These are phyloP conservation scores for Hyperoodon ampullatus DNA, from an alignment of 2,113 vertebrate species.

Conservation along the genomic window DNA sequence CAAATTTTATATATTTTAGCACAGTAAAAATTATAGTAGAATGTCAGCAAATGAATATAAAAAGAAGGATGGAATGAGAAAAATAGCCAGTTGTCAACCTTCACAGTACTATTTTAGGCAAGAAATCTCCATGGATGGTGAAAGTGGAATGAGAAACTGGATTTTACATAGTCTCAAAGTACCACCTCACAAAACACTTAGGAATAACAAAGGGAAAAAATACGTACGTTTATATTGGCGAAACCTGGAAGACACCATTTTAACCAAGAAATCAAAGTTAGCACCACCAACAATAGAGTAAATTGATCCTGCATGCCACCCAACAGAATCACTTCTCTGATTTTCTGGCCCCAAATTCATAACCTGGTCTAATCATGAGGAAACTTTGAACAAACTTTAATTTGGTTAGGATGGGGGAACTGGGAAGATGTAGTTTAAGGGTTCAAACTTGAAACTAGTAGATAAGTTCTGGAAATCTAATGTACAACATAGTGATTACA, in stretches of 20 bases:
- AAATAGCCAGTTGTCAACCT: not conserved
- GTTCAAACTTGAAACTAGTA: not conserved
- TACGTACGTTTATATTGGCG: not conserved
- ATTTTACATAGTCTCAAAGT: conserved; percentile 5
- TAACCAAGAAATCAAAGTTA: conserved; percentile 25
- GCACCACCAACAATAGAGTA: not conserved
- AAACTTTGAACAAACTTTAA: not conserved
- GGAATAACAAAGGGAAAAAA: conserved; percentile 16
- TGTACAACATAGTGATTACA: not conserved
- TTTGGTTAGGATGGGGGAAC: not conserved
- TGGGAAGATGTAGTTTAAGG: not conserved
- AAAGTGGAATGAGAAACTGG: not conserved
- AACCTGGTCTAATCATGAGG: not conserved
- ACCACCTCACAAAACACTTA: not conserved
- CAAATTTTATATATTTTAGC: not conserved
- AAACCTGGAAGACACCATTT: not conserved
- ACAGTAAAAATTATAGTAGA: not conserved
- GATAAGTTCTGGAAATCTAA: not conserved
- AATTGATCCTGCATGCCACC: not conserved
- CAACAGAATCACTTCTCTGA: not conserved
- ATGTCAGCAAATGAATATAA: not conserved
- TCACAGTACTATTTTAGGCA: not conserved
- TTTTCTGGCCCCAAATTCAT: not conserved
- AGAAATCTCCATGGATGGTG: not conserved
- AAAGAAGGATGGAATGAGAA: not conserved